Evolutionary conservation across 2,113 vertebrate species (phyloP), one percentile per base, ranked within the genome.

Genomic region (Tragelaphus imberbis): DNA sequence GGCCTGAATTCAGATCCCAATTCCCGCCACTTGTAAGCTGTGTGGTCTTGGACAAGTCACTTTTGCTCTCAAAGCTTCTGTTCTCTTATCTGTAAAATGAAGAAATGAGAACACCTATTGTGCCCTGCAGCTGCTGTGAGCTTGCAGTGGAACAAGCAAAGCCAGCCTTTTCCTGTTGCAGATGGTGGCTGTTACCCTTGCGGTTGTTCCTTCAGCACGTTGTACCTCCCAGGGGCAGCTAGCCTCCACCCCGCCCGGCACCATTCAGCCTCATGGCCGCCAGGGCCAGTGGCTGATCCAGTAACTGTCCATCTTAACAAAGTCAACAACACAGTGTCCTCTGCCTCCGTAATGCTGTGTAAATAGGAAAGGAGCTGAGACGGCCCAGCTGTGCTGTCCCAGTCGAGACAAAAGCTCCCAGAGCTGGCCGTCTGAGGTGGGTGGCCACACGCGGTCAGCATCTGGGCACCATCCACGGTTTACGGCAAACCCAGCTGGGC

Each of bases 381-480:
- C 14, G 3, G 71, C 94, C 88, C 61, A 56, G 87, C 79, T 95
- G 79, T 49, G 87, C 84, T 49, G 7, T 79, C 94, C 94, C 71
- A 59, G 0, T 30, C 91, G 95, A 97, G 49, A 90, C 33, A 56
- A 92, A 25, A 56, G 71, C 84, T 93, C 89, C 91, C 80, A 21
- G 82, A 14, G 3, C 63, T 55, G 61, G 65, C 51, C 7, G 27
- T 21, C 94, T 71, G 58, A 58, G 79, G 63, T 84, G 88, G 86
- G 91, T 88, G 93, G 96, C 53, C 89, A 28, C 89, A 30, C 4
- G 13, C 33, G 86, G 84, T 65, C 44, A 0, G 93, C 97, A 95
- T 95, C 91, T 97, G 96, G 93, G 86, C 2, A 2, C 95, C 94
- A 81, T 88, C 85, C 88, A 25, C 13, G 49, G 65, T 75, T 80